Evolutionary conservation across 2,113 vertebrate species (phyloP).

Genomic region (Periophthalmodon schlosseri): DNA sequence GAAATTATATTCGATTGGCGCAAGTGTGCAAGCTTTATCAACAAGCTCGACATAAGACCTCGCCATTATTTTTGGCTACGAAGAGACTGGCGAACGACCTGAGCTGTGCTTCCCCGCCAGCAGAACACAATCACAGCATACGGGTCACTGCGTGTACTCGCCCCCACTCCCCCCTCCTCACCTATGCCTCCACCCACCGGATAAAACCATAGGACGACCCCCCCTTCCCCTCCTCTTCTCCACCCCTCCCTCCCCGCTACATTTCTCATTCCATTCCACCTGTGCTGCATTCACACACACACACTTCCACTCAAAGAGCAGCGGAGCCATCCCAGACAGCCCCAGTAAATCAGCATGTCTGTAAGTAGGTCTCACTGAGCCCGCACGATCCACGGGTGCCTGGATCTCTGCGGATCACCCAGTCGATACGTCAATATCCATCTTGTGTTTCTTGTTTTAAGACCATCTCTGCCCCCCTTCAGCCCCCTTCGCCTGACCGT

Average conservation of each 20-base stretch:
- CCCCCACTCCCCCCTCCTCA: constrained; percentile 22
- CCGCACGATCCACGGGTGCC: constrained; percentile 63
- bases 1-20: too few relatives aligned
- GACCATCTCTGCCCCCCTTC: constrained; percentile 29
- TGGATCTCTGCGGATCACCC: constrained; percentile 66
- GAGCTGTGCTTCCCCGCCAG: constrained; percentile 34
- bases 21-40: background rate
- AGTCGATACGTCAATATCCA: constrained; percentile 73
- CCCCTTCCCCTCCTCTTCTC: background rate
- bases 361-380: constrained; percentile 73
- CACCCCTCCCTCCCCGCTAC: background rate
- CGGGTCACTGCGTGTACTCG: constrained; percentile 41
- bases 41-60: background rate
- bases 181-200: constrained; percentile 22
- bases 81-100: constrained; percentile 34
- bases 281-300: constrained; percentile 40
- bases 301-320: constrained; percentile 8
- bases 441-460: constrained; percentile 64
- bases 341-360: constrained; percentile 69
- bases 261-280: constrained; percentile 43
- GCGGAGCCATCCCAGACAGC: constrained; percentile 50
- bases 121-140: constrained; percentile 42
- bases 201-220: constrained; percentile 33
- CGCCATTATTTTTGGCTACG: constrained; percentile 8
- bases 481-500: constrained; percentile 20